A percentile compares a stretch with the other conserved stretches of the same genome.
These are phyloP conservation scores for Grantiella picta DNA, from an alignment of 2,113 vertebrate species.

Conservation along the genomic window DNA sequence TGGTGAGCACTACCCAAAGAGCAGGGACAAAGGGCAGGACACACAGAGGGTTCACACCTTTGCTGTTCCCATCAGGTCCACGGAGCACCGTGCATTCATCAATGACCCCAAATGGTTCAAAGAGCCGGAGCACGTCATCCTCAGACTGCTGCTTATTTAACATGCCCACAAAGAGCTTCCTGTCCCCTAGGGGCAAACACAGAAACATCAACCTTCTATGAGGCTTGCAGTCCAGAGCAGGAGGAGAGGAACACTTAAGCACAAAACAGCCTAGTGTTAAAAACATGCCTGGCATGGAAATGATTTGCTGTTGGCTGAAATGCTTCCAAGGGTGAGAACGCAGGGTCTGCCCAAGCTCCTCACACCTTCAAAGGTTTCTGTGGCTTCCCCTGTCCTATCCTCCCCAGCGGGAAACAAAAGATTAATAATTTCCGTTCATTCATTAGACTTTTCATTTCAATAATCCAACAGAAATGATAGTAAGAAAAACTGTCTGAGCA, in stretches of 20 bases:
- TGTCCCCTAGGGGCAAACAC: conserved; percentile 77
- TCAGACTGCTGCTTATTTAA: conserved; percentile 99
- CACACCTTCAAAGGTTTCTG: background rate
- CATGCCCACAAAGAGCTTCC: conserved; percentile 98
- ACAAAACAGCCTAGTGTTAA: background rate
- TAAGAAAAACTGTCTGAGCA: background rate
- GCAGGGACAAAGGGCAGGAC: background rate
- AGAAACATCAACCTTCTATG: conserved; percentile 68
- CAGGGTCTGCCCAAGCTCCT: background rate
- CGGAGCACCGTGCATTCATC: conserved; percentile 97
- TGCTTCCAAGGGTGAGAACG: background rate
- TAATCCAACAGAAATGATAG: background rate
- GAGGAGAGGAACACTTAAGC: background rate
- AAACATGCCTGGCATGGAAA: background rate
- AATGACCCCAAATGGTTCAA: conserved; percentile 96
- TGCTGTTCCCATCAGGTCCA: conserved; percentile 97
- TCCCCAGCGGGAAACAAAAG: background rate
- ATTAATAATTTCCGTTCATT: background rate
- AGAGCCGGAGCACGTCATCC: conserved; percentile 95
- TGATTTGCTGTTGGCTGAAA: background rate
- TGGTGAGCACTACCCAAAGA: background rate
- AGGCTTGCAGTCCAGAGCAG: conserved; percentile 1
- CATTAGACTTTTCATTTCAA: background rate
- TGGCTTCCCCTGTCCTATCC: background rate
- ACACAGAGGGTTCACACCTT: conserved; percentile 79